phyloP scores from a whole-genome alignment of 2,113 vertebrate genomes.

The Oncorhynchus masou region DNA sequence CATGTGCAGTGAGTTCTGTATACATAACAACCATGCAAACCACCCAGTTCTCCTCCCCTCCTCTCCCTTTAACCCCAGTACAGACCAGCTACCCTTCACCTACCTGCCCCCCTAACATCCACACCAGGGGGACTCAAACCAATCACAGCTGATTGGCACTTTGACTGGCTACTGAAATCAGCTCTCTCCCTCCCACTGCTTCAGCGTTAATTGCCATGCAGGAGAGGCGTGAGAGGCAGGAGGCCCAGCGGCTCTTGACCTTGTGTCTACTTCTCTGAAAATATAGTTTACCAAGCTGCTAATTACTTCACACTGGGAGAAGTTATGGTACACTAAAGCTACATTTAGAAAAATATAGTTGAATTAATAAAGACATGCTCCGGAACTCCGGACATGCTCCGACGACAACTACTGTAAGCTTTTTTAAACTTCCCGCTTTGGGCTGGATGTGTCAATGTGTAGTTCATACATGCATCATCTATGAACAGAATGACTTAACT shows the following conservation, averaged over 20 bases:
- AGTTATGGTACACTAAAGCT: too few species aligned
- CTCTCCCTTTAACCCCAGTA: not conserved
- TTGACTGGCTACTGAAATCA: constrained; percentile 58
- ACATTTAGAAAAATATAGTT: too few species aligned
- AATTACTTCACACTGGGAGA: too few species aligned
- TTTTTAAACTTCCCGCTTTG: too few species aligned
- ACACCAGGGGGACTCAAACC: constrained; percentile 44
- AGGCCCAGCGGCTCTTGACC: constrained; percentile 61
- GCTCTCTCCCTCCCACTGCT: constrained; percentile 54
- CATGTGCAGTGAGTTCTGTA: constrained; percentile 43
- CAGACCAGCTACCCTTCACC: constrained; percentile 9
- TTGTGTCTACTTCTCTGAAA: constrained; percentile 57
- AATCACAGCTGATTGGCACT: constrained; percentile 66
- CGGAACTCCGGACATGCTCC: too few species aligned
- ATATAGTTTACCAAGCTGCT: too few species aligned
- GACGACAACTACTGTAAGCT: too few species aligned
- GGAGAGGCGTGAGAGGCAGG: constrained; percentile 21
- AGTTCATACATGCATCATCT: too few species aligned
- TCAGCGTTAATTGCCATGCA: constrained; percentile 66
- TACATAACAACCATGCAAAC: constrained; percentile 30
- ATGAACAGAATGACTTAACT: too few species aligned
- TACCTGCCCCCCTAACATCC: constrained; percentile 18
- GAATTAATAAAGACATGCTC: too few species aligned
- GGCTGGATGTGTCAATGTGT: too few species aligned
- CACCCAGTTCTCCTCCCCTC: not conserved